Evolutionary conservation across 1,140 invertebrate genomes (phyloP), one percentile per base, ranked within the genome.

Genomic region (Eumeta japonica): DNA sequence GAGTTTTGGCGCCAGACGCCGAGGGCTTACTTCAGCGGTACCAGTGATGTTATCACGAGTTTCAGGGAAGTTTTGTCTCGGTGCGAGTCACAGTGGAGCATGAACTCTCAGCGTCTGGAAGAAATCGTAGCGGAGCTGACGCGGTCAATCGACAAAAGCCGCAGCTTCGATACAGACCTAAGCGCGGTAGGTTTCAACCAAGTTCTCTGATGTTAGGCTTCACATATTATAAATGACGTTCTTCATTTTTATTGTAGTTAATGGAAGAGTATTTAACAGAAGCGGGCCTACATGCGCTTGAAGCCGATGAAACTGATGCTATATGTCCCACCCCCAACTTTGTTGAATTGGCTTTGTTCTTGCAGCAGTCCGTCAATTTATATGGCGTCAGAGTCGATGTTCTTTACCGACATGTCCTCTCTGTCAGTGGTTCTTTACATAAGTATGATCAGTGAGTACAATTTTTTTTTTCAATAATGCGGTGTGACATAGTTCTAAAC

Each of bases 191-290:
- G 64, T 55, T 17, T n/a, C n/a, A n/a, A n/a, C n/a, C n/a, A n/a
- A n/a, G n/a, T n/a, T n/a, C n/a, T n/a, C n/a, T n/a, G n/a, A n/a
- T n/a, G n/a, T n/a, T n/a, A n/a, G n/a, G n/a, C n/a, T n/a, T n/a
- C n/a, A n/a, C n/a, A n/a, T n/a, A 40, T 20, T 20, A 36, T 14
- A 36, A 10, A 24, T 36, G 9, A 10, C 11, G 11, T 20, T 19
- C 11, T 10, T 28, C 5, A 7, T 11, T 16, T 28, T 3, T 11
- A 2, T 39, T 39, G 37, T 39, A 76, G 73, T 55, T 76, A 44
- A 48, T 76, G 45, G 68, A 74, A 54, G 70, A 73, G 45, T 76
- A 76, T 59, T 55, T 76, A 52, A 70, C 68, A 40, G 70, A 76
- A 58, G 68, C 67, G 38, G 70, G 68, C 9, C 58, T 74, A 10